Conservation (phyloP, 2,797 vertebrate species). For the Coregonus ussuriensis region DNA sequence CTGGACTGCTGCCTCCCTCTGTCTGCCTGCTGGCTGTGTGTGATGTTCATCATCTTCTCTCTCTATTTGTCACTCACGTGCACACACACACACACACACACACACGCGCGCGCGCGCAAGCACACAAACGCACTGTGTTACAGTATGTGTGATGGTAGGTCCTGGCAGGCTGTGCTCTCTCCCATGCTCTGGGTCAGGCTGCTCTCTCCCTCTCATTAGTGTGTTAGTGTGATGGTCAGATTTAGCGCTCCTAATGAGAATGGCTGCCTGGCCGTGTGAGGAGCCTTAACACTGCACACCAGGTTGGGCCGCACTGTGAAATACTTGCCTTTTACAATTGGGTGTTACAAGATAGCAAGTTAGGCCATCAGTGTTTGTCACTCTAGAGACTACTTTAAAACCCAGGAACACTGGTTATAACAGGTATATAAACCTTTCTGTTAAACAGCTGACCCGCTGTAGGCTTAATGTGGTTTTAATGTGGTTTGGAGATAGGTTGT, state of each 20-base stretch:
- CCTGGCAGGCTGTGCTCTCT: not conserved
- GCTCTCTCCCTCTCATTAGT: not conserved
- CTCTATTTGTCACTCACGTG: not conserved
- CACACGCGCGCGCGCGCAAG: no score
- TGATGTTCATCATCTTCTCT: not conserved
- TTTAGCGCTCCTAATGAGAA: not conserved
- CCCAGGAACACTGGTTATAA: not conserved
- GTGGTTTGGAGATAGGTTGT: not conserved
- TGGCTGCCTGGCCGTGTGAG: not conserved
- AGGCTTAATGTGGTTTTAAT: not conserved
- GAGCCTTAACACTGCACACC: not conserved
- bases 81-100: not conserved
- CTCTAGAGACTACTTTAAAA: not conserved
- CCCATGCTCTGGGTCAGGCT: not conserved
- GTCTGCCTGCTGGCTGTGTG: not conserved
- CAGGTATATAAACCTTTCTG: not conserved
- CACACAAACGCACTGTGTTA: not conserved
- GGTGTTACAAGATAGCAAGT: not conserved
- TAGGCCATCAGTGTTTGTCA: not conserved
- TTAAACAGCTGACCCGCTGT: not conserved
- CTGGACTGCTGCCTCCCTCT: no score
- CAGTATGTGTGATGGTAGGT: not conserved
- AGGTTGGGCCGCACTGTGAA: constrained; percentile 23
- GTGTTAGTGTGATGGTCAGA: not conserved
- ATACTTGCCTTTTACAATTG: no score